Conservation (phyloP, 2,888 invertebrate species). For the Perithous albicinctus region DNA sequence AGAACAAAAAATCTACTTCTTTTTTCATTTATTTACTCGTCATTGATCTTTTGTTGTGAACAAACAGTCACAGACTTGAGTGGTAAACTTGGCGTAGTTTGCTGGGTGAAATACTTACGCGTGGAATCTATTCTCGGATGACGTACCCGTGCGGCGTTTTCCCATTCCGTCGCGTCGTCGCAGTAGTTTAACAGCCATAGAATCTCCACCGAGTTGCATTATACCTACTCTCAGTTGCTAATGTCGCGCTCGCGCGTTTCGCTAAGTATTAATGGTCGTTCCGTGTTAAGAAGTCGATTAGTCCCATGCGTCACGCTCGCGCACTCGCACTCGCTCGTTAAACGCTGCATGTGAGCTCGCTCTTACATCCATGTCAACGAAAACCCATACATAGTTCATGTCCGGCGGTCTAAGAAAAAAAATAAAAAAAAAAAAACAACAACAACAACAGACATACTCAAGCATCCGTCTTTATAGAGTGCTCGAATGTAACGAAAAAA, state of each 20-base stretch:
- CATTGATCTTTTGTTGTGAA: background rate
- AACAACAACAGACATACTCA: background rate
- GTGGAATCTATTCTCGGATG: slow-evolving; percentile 57
- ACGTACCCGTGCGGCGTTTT: slow-evolving; percentile 23
- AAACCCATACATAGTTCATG: slow-evolving; percentile 10
- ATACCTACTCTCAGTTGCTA: slow-evolving; percentile 51
- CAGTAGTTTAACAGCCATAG: slow-evolving; percentile 55
- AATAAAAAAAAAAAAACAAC: too few relatives aligned
- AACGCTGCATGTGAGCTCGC: slow-evolving; percentile 57
- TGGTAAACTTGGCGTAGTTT: background rate
- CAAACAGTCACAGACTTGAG: background rate
- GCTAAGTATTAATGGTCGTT: slow-evolving; percentile 81
- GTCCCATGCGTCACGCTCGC: slow-evolving; percentile 74
- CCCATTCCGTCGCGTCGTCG: slow-evolving; percentile 52
- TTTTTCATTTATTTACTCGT: background rate
- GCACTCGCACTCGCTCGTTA: slow-evolving; percentile 66
- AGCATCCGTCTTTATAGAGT: slow-evolving; percentile 9
- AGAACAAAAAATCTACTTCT: too few relatives aligned
- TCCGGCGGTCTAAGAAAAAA: slow-evolving; percentile 6
- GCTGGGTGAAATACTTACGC: slow-evolving; percentile 20
- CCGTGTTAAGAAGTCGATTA: slow-evolving; percentile 83
- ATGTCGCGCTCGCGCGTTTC: slow-evolving; percentile 62
- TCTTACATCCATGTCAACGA: slow-evolving; percentile 32
- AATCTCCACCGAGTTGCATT: slow-evolving; percentile 51
- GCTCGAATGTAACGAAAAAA: background rate